Base-by-base conservation (phyloP, 1,140 invertebrate genomes). In the Drosophila insularis region DNA sequence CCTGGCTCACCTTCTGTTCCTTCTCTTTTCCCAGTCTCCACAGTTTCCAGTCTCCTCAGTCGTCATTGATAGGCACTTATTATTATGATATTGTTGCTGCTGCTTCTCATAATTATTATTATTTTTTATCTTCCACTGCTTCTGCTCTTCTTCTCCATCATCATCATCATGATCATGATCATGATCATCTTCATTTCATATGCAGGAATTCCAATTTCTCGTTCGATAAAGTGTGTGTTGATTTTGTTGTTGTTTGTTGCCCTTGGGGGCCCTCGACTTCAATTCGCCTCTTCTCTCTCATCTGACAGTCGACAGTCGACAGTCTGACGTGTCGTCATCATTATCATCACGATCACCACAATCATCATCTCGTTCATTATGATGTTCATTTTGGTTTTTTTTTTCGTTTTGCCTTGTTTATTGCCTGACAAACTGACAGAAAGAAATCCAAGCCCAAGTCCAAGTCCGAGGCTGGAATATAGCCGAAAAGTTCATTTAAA, bases 201-300 rank as follows among this genome's bases (percentile, higher is more conserved):
- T 89, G 84, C 84, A 89, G 84, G 84, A 89, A 89, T 89, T 89
- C 84, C 85, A 89, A 89, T 89, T 89, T 89, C 84, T 89, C 84
- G 84, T 89, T 84, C 85, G 80, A 85, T 89, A 76, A 89, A 89
- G 82, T 87, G 82, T 87, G 82, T 87, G 82, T 87, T 87, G 82
- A 87, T 89, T 87, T 87, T 81, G 82, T 76, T 81, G 56, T 61
- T 72, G 63, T 76, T 75, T 81, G 14, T 61, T 87, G 80, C 82
- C 81, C 82, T 86, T 80, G 35, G 78, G 74, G 78, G 46, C 59
- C 61, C 67, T 46, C 64, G 54, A 68, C 79, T 69, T 58, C 27
- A 60, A 66, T 46, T 63, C 61, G 61, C 70, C 59, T 60, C 63
- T 55, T 55, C 55, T 55, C 71, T 21, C 74, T n/a, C n/a, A n/a